A percentile compares a stretch with the other conserved stretches of the same genome.
Evolutionary conservation across 2,113 vertebrate species (phyloP).

Genomic region (Thermophis baileyi): DNA sequence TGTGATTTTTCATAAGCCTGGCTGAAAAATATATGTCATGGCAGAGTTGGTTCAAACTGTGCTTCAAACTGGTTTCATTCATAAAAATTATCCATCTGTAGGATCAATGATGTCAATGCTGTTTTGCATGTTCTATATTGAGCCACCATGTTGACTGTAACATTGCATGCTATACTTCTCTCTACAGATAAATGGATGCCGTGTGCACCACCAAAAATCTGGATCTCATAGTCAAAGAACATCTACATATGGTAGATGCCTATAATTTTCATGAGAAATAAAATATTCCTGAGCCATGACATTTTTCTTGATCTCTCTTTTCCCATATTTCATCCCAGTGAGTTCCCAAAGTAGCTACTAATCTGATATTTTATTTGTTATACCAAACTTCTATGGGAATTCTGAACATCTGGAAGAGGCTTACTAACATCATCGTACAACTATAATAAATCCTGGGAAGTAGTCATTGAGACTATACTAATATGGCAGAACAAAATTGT

Average conservation of each 20-base stretch:
- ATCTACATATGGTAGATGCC: not conserved
- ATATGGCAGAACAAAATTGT: not conserved
- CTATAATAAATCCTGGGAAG: not conserved
- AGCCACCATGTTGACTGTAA: not conserved
- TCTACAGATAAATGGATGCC: not conserved
- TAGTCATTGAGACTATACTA: not conserved
- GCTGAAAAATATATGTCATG: conserved; percentile 7
- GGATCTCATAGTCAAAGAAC: not conserved
- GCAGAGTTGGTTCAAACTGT: not conserved
- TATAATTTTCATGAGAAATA: not conserved
- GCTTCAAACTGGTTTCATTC: not conserved
- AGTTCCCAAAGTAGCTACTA: not conserved
- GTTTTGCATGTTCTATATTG: not conserved
- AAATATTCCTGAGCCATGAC: not conserved
- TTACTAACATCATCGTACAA: not conserved
- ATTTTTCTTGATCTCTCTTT: not conserved
- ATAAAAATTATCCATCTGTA: not conserved
- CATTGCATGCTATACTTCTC: not conserved
- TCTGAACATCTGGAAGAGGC: not conserved
- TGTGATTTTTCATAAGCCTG: conserved; percentile 18
- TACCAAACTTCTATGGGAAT: not conserved
- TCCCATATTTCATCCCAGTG: not conserved
- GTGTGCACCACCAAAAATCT: not conserved
- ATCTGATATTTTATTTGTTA: not conserved
- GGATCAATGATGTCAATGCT: not conserved